A percentile compares a stretch with the other conserved stretches of the same genome.
phyloP scores from a whole-genome alignment of 2,113 vertebrate genomes.

The Eublepharis macularius region DNA sequence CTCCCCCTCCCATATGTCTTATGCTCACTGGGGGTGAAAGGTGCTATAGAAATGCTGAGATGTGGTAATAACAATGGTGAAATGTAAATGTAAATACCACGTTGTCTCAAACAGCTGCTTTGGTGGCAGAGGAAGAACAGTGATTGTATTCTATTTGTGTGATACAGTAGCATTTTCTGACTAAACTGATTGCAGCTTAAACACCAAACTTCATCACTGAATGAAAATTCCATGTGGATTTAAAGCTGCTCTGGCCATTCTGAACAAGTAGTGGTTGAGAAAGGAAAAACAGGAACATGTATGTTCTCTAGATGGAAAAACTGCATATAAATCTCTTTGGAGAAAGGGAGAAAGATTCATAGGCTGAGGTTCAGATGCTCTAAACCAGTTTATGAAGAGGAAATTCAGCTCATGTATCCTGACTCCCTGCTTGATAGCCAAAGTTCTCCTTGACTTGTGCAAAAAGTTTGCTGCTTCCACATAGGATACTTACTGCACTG shows the following conservation, averaged over 20 bases:
- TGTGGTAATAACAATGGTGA: not conserved
- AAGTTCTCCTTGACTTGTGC: not conserved
- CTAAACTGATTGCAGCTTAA: slow-evolving; percentile 28
- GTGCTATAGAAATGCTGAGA: not conserved
- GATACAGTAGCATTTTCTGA: slow-evolving; percentile 17
- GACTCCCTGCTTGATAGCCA: not conserved
- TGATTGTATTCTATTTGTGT: not conserved
- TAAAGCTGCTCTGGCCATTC: slow-evolving; percentile 1
- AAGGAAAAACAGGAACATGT: not conserved
- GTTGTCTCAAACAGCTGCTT: slow-evolving; percentile 21
- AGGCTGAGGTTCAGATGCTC: too few species aligned
- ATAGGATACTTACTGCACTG: not conserved
- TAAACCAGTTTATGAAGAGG: not conserved
- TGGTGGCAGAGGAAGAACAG: slow-evolving; percentile 20
- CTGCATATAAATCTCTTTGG: not conserved
- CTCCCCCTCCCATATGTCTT: not conserved
- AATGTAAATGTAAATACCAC: slow-evolving; percentile 5
- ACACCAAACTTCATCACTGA: slow-evolving; percentile 24
- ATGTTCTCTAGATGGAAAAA: not conserved
- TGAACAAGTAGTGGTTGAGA: not conserved
- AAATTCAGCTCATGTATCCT: too few species aligned
- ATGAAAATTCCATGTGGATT: slow-evolving; percentile 33
- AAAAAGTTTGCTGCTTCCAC: not conserved
- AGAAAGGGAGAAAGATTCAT: not conserved
- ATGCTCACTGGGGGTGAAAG: not conserved